Conservation (phyloP, 1,140 invertebrate genomes). For the Cotesia chilonis region DNA sequence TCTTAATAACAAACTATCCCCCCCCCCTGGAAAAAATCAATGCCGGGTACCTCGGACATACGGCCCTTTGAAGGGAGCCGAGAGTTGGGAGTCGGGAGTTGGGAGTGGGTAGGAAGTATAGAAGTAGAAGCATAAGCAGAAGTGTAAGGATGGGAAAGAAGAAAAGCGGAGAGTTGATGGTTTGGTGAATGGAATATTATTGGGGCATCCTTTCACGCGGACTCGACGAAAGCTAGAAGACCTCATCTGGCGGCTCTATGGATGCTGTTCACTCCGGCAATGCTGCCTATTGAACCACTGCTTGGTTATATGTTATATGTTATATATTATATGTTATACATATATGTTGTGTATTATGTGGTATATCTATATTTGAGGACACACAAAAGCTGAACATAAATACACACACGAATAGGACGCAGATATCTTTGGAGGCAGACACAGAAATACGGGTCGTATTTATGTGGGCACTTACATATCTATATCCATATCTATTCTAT, state of each 20-base stretch:
- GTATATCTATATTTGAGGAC: constrained; percentile 41
- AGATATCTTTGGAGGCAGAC: constrained; percentile 20
- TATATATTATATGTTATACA: no score
- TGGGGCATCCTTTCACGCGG: constrained; percentile 67
- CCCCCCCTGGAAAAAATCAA: constrained; percentile 65
- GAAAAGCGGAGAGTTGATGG: constrained; percentile 41
- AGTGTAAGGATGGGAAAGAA: neutral
- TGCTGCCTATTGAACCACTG: constrained; percentile 63
- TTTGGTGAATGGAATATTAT: constrained; percentile 67
- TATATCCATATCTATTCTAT: neutral
- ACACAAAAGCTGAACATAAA: constrained; percentile 30
- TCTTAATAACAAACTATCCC: constrained; percentile 63
- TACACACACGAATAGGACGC: constrained; percentile 38
- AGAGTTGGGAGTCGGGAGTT: constrained; percentile 27
- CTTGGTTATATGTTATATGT: constrained; percentile 42
- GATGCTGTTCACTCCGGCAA: constrained; percentile 60
- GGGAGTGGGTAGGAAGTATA: no score
- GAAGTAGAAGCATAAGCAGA: no score
- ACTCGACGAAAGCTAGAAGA: constrained; percentile 66
- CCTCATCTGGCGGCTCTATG: constrained; percentile 65
- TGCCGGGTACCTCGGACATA: constrained; percentile 42
- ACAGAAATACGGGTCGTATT: constrained; percentile 36
- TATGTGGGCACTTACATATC: constrained; percentile 21
- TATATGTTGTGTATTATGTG: no score
- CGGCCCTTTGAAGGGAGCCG: constrained; percentile 34